Conservation (phyloP, 2,797 vertebrate genomes). For the Balearica regulorum region DNA sequence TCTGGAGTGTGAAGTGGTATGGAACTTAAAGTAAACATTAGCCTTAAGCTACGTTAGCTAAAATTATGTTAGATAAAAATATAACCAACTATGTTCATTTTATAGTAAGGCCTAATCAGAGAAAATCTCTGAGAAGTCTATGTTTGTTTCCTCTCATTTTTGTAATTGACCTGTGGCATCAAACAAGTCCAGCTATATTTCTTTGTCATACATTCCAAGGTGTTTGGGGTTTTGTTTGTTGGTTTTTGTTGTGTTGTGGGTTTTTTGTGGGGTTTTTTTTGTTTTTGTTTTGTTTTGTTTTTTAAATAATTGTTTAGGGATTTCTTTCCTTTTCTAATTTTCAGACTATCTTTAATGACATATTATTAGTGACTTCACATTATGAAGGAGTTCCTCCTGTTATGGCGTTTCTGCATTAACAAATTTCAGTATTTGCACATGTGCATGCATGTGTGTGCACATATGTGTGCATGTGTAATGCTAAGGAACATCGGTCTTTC, state of each 20-base stretch:
- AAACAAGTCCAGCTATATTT: not conserved
- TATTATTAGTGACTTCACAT: not conserved
- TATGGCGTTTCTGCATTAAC: not conserved
- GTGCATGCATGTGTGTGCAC: accelerated
- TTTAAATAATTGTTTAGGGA: not conserved
- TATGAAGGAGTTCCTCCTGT: not conserved
- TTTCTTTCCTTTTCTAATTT: not conserved
- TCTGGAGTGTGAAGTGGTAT: not conserved
- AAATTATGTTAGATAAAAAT: not conserved
- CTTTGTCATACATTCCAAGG: not conserved
- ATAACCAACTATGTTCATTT: not conserved
- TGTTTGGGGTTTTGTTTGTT: no score
- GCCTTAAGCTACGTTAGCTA: not conserved
- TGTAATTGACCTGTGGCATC: not conserved
- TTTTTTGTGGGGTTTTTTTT: no score
- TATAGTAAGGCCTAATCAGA: not conserved
- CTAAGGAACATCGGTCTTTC: not conserved
- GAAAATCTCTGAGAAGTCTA: not conserved
- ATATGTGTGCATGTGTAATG: not conserved
- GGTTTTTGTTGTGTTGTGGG: no score
- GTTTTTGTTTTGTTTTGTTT: no score
- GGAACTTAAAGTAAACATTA: not conserved
- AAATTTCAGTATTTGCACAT: not conserved
- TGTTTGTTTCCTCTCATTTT: not conserved
- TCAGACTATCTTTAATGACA: not conserved